Evolutionary conservation across 1,140 invertebrate genomes (phyloP).

Genomic region (Heliconius nattereri): DNA sequence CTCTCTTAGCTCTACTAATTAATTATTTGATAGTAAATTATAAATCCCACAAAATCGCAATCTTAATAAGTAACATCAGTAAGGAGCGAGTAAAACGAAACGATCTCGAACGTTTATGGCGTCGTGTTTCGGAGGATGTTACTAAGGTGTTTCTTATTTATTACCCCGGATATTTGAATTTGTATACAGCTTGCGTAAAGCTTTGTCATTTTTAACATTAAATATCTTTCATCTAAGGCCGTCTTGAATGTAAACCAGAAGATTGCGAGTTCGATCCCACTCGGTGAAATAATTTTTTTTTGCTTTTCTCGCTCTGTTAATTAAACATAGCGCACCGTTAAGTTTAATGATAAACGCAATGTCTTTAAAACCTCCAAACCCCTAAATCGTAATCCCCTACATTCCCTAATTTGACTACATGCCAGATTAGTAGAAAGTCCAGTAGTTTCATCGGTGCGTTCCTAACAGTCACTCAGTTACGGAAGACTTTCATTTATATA

Average conservation of each 20-base stretch:
- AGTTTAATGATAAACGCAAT: too few species aligned
- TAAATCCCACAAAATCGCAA: neutral
- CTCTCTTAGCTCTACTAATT: neutral
- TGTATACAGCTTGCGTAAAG: neutral
- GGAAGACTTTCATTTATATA: too few species aligned
- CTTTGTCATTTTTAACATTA: neutral
- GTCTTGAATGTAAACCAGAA: neutral
- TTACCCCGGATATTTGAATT: constrained; percentile 1
- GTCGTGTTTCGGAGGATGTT: neutral
- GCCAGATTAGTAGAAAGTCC: too few species aligned
- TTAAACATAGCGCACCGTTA: too few species aligned
- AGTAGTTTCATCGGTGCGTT: too few species aligned
- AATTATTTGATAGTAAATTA: neutral
- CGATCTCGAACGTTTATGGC: neutral
- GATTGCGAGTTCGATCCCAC: too few species aligned
- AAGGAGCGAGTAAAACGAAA: neutral
- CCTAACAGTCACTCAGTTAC: too few species aligned
- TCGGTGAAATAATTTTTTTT: too few species aligned
- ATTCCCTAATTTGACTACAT: too few species aligned
- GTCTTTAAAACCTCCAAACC: too few species aligned
- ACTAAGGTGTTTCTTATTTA: constrained; percentile 9
- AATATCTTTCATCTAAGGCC: neutral
- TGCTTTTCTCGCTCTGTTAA: too few species aligned
- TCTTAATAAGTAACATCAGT: neutral
- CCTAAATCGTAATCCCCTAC: too few species aligned